phyloP scores from a whole-genome alignment of 2,888 invertebrate species.

The Hypolimnas misippus region DNA sequence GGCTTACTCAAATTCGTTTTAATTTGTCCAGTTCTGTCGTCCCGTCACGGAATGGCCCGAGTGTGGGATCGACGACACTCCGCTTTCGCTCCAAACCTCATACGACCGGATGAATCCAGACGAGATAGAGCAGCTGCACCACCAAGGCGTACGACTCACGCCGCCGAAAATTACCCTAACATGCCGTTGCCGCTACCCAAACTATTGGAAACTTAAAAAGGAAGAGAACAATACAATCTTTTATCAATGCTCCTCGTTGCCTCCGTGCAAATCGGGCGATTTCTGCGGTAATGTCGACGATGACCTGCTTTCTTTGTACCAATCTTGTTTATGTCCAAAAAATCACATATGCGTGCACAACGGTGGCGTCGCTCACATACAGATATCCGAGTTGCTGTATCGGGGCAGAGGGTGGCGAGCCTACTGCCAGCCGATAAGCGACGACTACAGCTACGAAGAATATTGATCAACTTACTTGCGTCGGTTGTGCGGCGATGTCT shows the following conservation, averaged over 20 bases:
- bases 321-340: conserved; percentile 85
- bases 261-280: conserved; percentile 79
- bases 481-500: conserved; percentile 88
- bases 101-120: conserved; percentile 68
- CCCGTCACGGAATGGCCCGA: conserved; percentile 65
- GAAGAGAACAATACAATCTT: conserved; percentile 50
- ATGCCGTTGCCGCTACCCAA: conserved; percentile 79
- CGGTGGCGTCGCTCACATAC: conserved; percentile 67
- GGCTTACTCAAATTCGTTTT: too few species aligned
- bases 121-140: conserved; percentile 68
- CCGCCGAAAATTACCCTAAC: conserved; percentile 73
- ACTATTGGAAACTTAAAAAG: conserved; percentile 76
- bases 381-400: conserved; percentile 83
- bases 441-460: conserved; percentile 58
- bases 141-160: conserved; percentile 63
- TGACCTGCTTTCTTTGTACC: conserved; percentile 85
- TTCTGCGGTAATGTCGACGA: conserved; percentile 85
- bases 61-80: conserved; percentile 62
- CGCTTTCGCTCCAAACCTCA: conserved; percentile 63
- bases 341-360: conserved; percentile 84
- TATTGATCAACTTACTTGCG: conserved; percentile 83
- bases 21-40: conserved; percentile 78
- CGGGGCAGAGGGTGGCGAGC: conserved; percentile 83
- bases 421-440: conserved; percentile 72
- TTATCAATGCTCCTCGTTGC: conserved; percentile 80